Base-by-base conservation (phyloP, 2,113 vertebrate genomes). In the Calidris pugnax region DNA sequence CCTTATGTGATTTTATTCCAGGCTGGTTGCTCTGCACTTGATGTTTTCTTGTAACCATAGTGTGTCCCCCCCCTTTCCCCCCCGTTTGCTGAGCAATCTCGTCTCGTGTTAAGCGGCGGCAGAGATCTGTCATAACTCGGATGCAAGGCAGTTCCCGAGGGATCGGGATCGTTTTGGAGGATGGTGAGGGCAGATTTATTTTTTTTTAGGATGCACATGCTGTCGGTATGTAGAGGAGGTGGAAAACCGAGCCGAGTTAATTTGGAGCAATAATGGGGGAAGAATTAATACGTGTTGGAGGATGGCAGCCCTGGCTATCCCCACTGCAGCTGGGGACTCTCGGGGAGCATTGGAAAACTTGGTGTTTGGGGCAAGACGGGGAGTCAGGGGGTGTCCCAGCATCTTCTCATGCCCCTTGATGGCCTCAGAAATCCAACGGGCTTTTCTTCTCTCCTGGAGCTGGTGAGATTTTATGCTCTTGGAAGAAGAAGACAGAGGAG, bases 131-230 rank as follows among this genome's bases (percentile, higher is more conserved):
- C 39, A 22, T 10, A 45, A 14, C 91, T 85, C 10, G 0, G 64
- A 6, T 16, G 22, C 13, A 2, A 90, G 85, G 92, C 88, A 83
- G 26, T 41, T 72, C 62, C 94, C 86, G 84, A 94, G 95, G 89
- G 85, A 32, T 84, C 41, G 2, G 92, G 89, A 86, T 53, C 69
- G 87, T 75, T 93, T 89, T 3, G 43, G 94, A 90, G 79, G 90
- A 77, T 86, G 90, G 43, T 35, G 77, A 83, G 51, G 91, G 90
- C 62, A 50, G 91, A 73, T 85, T n/a, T n/a, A n/a, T n/a, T n/a
- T n/a, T 87, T 47, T 48, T 95, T 89, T 56, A 43, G 89, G 86
- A 72, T 77, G 64, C 77, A 15, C 26, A 10, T 37, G 84, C 73
- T 67, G n/a, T 39, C 0, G 1, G 59, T 76, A 41, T 78, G 84